Evolutionary conservation across 1,140 invertebrate species (phyloP).

Genomic region (Scylla paramamosain): DNA sequence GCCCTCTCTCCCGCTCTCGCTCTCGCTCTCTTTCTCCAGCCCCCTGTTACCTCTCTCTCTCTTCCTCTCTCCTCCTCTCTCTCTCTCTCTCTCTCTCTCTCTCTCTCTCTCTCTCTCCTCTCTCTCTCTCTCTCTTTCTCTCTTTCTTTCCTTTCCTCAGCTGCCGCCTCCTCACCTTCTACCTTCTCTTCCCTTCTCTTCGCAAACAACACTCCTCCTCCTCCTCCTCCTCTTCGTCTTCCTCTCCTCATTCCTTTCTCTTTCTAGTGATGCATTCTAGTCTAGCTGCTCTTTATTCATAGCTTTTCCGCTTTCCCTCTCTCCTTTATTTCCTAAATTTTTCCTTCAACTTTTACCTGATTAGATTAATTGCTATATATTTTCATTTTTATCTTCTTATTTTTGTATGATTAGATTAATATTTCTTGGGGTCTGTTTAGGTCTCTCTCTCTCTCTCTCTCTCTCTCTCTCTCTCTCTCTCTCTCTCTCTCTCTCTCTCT

Average conservation of each 20-base stretch:
- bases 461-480: not conserved
- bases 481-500: not conserved
- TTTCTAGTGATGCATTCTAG: not conserved
- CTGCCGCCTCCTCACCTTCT: not conserved
- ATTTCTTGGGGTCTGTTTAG: not conserved
- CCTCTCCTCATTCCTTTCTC: not conserved
- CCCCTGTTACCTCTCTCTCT: slow-evolving; percentile 41
- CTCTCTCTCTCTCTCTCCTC: slow-evolving; percentile 30
- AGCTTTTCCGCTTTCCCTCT: not conserved
- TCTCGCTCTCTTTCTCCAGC: slow-evolving; percentile 45
- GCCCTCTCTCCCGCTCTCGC: slow-evolving; percentile 39
- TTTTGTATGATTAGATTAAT: not conserved
- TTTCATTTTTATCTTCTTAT: slow-evolving; percentile 45
- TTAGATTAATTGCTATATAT: not conserved
- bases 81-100: not conserved
- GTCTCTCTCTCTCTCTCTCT: slow-evolving; percentile 17
- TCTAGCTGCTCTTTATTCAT: not conserved
- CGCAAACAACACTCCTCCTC: not conserved
- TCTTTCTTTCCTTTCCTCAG: not conserved
- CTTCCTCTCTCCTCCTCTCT: slow-evolving; percentile 6
- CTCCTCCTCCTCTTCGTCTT: not conserved
- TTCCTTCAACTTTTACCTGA: not conserved
- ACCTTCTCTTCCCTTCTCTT: not conserved
- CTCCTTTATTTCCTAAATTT: too few relatives aligned
- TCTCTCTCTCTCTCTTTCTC: slow-evolving; percentile 19